Percentiles rank a stretch among this genome's conserved stretches.
Evolutionary conservation across 2,888 invertebrate species (phyloP).

Genomic region (Embidobia sp.): DNA sequence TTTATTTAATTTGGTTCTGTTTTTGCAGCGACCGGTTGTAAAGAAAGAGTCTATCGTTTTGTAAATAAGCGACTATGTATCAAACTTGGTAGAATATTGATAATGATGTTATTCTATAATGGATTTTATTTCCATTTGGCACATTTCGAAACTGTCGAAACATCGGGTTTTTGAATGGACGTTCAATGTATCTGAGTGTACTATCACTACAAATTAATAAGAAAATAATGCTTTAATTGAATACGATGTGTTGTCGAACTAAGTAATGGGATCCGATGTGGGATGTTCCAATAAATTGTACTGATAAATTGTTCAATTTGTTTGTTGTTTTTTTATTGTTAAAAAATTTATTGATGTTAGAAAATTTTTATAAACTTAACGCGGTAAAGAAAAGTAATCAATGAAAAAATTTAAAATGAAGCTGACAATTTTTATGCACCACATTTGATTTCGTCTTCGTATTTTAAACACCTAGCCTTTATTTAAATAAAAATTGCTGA

Average conservation of each 20-base stretch:
- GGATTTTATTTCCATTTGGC: slow-evolving; percentile 14
- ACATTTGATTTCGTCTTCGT: no score
- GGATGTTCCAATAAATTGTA: no score
- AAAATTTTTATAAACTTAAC: no score
- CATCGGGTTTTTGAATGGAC: slow-evolving; percentile 29
- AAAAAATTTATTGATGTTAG: no score
- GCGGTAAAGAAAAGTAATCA: no score
- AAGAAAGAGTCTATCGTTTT: slow-evolving; percentile 24
- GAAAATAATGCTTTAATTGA: slow-evolving; percentile 18
- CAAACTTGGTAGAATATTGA: slow-evolving; percentile 36
- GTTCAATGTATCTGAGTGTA: slow-evolving; percentile 34
- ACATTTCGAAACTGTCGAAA: slow-evolving; percentile 26
- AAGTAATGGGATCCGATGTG: slow-evolving; percentile 22
- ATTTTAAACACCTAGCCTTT: no score
- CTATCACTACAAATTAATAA: slow-evolving; percentile 38
- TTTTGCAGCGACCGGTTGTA: slow-evolving; percentile 30
- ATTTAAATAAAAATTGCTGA: no score
- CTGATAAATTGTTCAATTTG: no score
- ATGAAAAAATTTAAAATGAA: no score
- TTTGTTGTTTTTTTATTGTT: no score
- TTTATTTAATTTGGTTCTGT: slow-evolving; percentile 3
- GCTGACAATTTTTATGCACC: no score
- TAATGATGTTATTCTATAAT: slow-evolving; percentile 33
- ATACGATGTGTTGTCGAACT: neutral
- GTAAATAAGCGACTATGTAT: slow-evolving; percentile 51